Evolutionary conservation across 2,888 invertebrate species (phyloP).

Genomic region (Thymelicus lineola): DNA sequence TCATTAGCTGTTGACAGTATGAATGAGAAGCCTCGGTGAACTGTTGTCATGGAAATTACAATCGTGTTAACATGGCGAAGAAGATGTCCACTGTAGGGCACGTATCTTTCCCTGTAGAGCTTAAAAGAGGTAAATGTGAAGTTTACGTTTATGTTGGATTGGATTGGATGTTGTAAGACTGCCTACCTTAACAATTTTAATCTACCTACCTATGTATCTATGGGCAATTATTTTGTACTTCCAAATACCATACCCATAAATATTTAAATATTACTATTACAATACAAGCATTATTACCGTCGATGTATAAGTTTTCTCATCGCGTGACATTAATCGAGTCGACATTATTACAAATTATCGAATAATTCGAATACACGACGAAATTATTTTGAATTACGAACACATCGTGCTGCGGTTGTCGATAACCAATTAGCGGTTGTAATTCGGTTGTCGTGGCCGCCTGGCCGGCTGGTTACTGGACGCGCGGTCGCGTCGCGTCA

Average conservation of each 20-base stretch:
- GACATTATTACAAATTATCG: constrained; percentile 33
- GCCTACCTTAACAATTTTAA: too few relatives aligned
- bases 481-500: neutral
- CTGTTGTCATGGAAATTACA: constrained; percentile 1
- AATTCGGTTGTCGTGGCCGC: constrained; percentile 42
- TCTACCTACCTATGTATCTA: too few relatives aligned
- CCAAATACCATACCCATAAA: too few relatives aligned
- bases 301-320: constrained; percentile 16
- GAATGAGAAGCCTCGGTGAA: neutral
- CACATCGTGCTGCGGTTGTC: constrained; percentile 48
- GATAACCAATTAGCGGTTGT: constrained; percentile 70
- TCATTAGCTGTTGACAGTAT: constrained; percentile 32
- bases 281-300: neutral
- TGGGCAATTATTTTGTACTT: too few relatives aligned
- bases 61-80: neutral
- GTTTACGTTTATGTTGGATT: too few relatives aligned
- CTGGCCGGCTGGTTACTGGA: neutral
- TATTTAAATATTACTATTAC: too few relatives aligned
- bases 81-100: too few relatives aligned
- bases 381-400: constrained; percentile 39
- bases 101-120: too few relatives aligned
- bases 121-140: too few relatives aligned
- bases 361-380: constrained; percentile 32
- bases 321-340: constrained; percentile 38
- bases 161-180: too few relatives aligned